phyloP scores from a whole-genome alignment of 2,113 vertebrate genomes.

The Athene cunicularia region DNA sequence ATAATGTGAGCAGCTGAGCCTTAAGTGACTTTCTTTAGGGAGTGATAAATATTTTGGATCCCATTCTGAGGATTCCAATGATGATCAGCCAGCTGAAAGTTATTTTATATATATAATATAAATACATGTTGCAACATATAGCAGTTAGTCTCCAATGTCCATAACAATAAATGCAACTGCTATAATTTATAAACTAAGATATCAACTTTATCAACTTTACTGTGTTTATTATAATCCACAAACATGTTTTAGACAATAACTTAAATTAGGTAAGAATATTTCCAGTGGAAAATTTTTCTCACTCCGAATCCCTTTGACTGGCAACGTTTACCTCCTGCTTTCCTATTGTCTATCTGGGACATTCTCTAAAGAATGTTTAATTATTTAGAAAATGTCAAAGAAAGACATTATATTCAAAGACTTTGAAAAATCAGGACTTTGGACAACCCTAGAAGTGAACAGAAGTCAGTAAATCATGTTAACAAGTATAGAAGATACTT shows the following conservation, averaged over 20 bases:
- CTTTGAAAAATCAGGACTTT: neutral
- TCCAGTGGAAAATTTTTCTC: neutral
- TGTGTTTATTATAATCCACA: neutral
- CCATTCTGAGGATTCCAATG: neutral
- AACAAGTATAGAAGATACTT: neutral
- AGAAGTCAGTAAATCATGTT: neutral
- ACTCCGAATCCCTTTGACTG: neutral
- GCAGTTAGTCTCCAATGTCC: neutral
- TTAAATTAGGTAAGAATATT: neutral
- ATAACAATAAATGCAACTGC: neutral
- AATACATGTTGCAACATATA: neutral
- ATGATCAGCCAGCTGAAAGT: neutral
- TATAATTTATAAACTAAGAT: neutral
- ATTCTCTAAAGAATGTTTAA: neutral
- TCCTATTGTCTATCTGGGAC: neutral
- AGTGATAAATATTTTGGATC: neutral
- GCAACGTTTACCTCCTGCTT: neutral
- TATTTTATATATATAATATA: too few relatives aligned
- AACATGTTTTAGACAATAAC: neutral
- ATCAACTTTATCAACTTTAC: neutral
- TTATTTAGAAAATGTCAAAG: neutral
- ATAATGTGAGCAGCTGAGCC: neutral
- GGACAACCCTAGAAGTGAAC: neutral
- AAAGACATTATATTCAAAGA: neutral
- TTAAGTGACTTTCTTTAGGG: neutral